phyloP scores from a whole-genome alignment of 1,140 invertebrate genomes.

The Drosophila subpulchrella region DNA sequence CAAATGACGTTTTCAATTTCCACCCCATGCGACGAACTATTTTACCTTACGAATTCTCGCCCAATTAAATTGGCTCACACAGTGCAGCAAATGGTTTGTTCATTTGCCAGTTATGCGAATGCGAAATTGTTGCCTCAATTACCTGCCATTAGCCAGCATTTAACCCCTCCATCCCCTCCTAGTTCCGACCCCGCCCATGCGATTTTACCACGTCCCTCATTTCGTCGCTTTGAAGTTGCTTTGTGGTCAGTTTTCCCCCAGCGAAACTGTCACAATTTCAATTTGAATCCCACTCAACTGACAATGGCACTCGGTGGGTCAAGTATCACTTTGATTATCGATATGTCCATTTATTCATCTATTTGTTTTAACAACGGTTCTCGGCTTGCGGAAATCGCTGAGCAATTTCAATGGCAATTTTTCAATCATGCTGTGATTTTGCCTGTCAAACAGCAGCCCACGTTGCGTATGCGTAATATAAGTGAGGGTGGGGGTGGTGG shows the following conservation, averaged over 20 bases:
- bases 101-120: slow-evolving; percentile 70
- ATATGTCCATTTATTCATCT: slow-evolving; percentile 20
- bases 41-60: slow-evolving; percentile 60
- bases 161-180: slow-evolving; percentile 10
- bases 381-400: slow-evolving; percentile 36
- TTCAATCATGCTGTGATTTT: slow-evolving; percentile 60
- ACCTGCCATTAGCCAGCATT: slow-evolving; percentile 57
- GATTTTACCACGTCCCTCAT: slow-evolving; percentile 40
- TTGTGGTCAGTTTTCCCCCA: slow-evolving; percentile 70
- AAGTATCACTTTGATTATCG: slow-evolving; percentile 42
- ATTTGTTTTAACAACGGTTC: slow-evolving; percentile 11
- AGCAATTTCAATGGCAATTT: slow-evolving; percentile 63
- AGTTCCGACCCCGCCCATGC: neutral
- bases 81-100: slow-evolving; percentile 26
- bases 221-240: slow-evolving; percentile 73
- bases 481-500: neutral
- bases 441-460: slow-evolving; percentile 20
- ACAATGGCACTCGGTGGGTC: slow-evolving; percentile 12
- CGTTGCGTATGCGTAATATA: slow-evolving; percentile 47
- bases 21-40: slow-evolving; percentile 27
- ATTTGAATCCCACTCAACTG: slow-evolving; percentile 34
- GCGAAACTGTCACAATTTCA: slow-evolving; percentile 57
- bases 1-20: slow-evolving; percentile 26
- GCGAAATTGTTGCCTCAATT: slow-evolving; percentile 67
- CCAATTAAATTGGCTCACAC: slow-evolving; percentile 56